Evolutionary conservation across 2,888 invertebrate genomes (phyloP), one percentile per base, ranked within the genome.

Genomic region (Idaea straminata): DNA sequence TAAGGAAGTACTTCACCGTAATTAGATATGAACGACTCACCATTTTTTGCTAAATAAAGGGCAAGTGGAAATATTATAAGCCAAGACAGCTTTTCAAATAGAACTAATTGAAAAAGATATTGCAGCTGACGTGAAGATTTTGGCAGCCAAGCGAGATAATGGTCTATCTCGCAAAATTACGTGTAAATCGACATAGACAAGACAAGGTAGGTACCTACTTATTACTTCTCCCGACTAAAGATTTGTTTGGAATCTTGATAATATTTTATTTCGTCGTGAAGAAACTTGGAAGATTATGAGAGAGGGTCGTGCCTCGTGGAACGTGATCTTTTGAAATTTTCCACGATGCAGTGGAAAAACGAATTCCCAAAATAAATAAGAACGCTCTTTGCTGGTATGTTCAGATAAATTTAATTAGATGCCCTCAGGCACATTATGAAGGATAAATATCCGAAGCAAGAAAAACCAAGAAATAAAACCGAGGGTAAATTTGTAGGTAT

Each of bases 401-500:
- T 83, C 80, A 78, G 81, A 76, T 76, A 83, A 83, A 85, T 84
- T 82, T 85, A 84, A 87, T 87, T 87, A 85, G 81, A 78, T 72
- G 73, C 77, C 69, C 74, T 79, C 74, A 77, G 74, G 74, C 73
- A 72, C 63, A 69, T 73, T 68, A 77, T 47, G 47, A 47, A 47
- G 47, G 47, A 47, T 47, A 47, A 47, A 47, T 47, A 47, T 47
- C 7, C 13, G 47, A 13, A 47, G 13, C 25, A 25, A 25, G 25
- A 25, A 47, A 47, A 47, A 47, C 7, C 47, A 47, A 10, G 10
- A 47, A 47, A 47, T 47, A 47, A 47, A 47, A 47, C 47, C 47
- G 47, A 47, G 47, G 10, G 47, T 47, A 4, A 47, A 13, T 47
- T 47, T 47, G 47, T 7, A 47, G 47, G 47, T 47, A 47, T 47